Base-by-base conservation (phyloP, 1,140 invertebrate genomes). In the Hestina assimilis region DNA sequence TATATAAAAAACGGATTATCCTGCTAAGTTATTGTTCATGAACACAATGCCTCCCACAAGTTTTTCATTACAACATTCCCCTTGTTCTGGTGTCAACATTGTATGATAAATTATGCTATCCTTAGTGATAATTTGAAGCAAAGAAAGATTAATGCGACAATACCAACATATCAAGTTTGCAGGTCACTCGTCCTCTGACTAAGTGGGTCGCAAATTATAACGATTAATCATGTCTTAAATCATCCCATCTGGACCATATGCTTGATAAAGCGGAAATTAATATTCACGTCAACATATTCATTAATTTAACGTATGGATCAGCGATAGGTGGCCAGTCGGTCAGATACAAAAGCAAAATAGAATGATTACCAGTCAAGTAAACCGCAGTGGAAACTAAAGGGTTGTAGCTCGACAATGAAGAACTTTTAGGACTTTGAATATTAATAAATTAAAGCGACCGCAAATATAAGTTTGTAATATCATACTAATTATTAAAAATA, bases 141-240 rank as follows among this genome's bases (percentile, higher is more conserved):
- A 48, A 60, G 45, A 58, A 41, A 54, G 50, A 50, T 55, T 61
- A 50, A 54, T 57, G 55, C 9, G 31, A 31, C 42, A 57, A 24
- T 46, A 47, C 53, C 41, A 43, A 56, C 47, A 46, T 38, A 53
- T 56, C 40, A 56, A 52, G 51, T 61, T 59, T 59, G 42, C 29
- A 47, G 47, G 47, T 38, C 33, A 56, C 50, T 55, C 45, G 43
- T 38, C 51, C n/a, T 43, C 45, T 42, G 33, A 33, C 41, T 26
- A 19, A 11, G 17, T 31, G 46, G 17, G 24, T 31, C 31, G 41
- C 24, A 56, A 56, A 62, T 62, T 62, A 56, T 31, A 62, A 56
- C 59, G 15, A 62, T 62, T 52, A 41, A 62, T 62, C 59, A 62
- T 62, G 45, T 28, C 59, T 46, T 52, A 62, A 56, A 62, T 51